Conservation (phyloP, 2,113 vertebrate species). For the Rousettus leschenaultii region DNA sequence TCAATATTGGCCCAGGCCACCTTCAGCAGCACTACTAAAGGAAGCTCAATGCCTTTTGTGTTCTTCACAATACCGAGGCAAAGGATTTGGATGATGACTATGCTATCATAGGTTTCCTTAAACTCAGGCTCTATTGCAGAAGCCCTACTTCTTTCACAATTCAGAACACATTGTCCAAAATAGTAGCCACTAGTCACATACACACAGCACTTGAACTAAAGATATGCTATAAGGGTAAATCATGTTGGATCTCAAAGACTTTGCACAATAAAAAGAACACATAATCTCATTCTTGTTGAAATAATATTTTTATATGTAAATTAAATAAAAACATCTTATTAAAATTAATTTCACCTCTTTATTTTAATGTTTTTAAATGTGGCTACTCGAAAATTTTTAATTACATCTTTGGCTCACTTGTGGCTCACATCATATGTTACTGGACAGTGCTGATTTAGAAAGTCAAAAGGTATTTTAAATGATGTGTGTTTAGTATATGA, state of each 20-base stretch:
- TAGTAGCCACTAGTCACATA: not conserved
- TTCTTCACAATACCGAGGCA: not conserved
- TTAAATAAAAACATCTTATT: not conserved
- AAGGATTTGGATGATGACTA: not conserved
- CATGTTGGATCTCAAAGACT: not conserved
- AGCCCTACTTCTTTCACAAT: not conserved
- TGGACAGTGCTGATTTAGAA: not conserved
- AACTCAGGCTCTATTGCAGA: not conserved
- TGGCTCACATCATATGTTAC: not conserved
- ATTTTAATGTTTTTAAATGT: not conserved
- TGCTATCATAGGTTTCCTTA: not conserved
- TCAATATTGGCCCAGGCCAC: not conserved
- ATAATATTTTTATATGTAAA: not conserved
- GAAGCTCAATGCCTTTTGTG: not conserved
- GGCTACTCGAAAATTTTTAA: not conserved
- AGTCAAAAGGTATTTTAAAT: not conserved
- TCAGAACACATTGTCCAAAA: not conserved
- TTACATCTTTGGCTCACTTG: not conserved
- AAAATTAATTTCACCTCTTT: slow-evolving; percentile 1
- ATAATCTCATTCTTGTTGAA: not conserved
- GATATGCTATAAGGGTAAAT: not conserved
- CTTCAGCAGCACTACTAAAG: not conserved
- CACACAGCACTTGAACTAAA: not conserved
- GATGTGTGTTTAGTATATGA: not conserved
- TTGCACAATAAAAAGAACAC: not conserved